These are phyloP conservation scores for Adelges cooleyi DNA, from an alignment of 1,140 invertebrate genomes.

Conservation along the genomic window DNA sequence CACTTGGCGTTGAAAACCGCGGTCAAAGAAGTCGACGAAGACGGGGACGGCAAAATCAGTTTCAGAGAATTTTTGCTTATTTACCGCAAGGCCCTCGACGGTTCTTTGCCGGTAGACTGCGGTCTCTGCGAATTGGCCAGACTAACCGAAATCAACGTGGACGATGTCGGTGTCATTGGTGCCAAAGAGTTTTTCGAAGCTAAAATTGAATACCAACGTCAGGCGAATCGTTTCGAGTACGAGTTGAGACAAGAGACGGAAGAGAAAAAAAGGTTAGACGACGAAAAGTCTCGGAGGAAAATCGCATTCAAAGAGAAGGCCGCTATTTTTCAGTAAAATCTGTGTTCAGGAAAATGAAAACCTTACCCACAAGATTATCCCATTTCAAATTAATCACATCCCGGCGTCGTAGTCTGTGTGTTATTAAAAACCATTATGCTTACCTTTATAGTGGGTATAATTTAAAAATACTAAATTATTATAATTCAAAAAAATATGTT, in stretches of 20 bases:
- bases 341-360: no score
- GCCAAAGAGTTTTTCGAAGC: slow-evolving; percentile 87
- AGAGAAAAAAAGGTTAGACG: slow-evolving; percentile 61
- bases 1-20: slow-evolving; percentile 85
- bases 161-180: slow-evolving; percentile 75
- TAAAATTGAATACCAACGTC: slow-evolving; percentile 71
- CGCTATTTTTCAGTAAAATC: slow-evolving; percentile 49
- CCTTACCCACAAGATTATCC: no score
- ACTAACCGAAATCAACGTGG: slow-evolving; percentile 75
- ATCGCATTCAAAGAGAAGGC: slow-evolving; percentile 72
- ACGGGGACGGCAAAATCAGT: slow-evolving; percentile 74
- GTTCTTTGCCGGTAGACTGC: slow-evolving; percentile 66
- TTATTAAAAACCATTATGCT: no score
- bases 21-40: slow-evolving; percentile 89
- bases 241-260: slow-evolving; percentile 80
- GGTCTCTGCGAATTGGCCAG: slow-evolving; percentile 70
- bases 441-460: no score
- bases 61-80: slow-evolving; percentile 85
- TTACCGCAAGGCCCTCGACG: slow-evolving; percentile 74
- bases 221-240: slow-evolving; percentile 51
- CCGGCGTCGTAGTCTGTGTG: no score
- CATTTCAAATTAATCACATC: no score
- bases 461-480: no score
- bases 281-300: slow-evolving; percentile 60
- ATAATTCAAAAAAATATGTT: no score